Evolutionary conservation across 2,113 vertebrate genomes (phyloP).

Genomic region (Eulemur rufifrons): DNA sequence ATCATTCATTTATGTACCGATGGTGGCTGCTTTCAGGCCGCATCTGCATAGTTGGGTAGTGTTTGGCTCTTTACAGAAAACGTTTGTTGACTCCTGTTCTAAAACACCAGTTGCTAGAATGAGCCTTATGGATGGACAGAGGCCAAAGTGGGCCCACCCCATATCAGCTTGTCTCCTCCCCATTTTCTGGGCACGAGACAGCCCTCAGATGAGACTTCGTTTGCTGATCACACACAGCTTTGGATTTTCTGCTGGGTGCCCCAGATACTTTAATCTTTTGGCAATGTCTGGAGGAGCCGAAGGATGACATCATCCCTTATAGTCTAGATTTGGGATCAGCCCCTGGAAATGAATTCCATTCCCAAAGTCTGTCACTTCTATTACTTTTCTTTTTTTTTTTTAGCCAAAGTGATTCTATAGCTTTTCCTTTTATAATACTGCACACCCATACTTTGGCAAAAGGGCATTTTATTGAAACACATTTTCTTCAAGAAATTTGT

Average conservation of each 20-base stretch:
- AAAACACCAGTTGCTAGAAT: fast-evolving
- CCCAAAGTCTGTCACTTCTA: background rate
- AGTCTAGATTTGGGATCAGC: background rate
- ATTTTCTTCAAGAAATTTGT: background rate
- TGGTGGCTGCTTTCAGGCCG: background rate
- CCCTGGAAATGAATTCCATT: background rate
- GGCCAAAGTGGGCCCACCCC: background rate
- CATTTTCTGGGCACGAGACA: background rate
- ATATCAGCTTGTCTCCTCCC: fast-evolving
- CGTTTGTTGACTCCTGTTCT: background rate
- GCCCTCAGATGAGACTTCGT: fast-evolving
- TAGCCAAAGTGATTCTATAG: background rate
- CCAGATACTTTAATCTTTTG: background rate
- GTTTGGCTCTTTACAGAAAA: background rate
- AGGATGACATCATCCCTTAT: background rate
- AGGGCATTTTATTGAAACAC: fast-evolving
- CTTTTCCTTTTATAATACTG: background rate
- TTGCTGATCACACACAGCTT: background rate
- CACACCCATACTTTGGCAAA: fast-evolving
- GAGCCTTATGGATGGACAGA: background rate
- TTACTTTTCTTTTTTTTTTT: too few species aligned
- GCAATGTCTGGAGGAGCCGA: background rate
- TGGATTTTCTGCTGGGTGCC: background rate
- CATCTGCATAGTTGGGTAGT: background rate
- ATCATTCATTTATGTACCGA: fast-evolving